Evolutionary conservation across 2,888 invertebrate species (phyloP).

Genomic region (Strigamia crassipes): DNA sequence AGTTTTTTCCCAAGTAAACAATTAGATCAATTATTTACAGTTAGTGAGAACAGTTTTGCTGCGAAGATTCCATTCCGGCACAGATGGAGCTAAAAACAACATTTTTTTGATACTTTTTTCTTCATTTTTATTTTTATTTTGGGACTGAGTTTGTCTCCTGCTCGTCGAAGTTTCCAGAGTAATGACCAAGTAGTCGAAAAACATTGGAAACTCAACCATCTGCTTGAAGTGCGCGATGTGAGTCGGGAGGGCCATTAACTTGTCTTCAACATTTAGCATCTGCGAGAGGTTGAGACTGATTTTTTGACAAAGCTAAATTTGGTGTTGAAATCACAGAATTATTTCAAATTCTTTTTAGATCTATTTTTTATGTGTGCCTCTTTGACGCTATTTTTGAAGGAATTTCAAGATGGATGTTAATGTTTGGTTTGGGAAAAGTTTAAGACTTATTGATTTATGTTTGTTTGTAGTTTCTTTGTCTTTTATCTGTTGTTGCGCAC

Average conservation of each 20-base stretch:
- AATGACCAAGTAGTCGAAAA: not conserved
- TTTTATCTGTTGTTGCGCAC: not conserved
- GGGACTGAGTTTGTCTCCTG: not conserved
- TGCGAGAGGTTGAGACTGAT: not conserved
- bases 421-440: not conserved
- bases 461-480: not conserved
- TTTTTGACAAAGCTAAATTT: conserved; percentile 11
- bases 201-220: not conserved
- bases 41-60: not conserved
- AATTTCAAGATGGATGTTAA: not conserved
- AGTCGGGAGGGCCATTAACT: conserved; percentile 1
- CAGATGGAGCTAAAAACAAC: not conserved
- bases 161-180: not conserved
- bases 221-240: not conserved
- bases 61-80: not conserved
- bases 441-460: not conserved
- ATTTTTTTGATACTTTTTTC: not conserved
- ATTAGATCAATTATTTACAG: not conserved
- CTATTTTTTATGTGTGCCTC: not conserved
- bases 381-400: not conserved
- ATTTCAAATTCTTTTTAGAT: not conserved
- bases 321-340: not conserved
- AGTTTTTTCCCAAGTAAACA: not conserved
- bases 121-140: not conserved
- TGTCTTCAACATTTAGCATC: conserved; percentile 16